Evolutionary conservation across 1,140 invertebrate genomes (phyloP).

Genomic region (Plectrocnemia conspersa): DNA sequence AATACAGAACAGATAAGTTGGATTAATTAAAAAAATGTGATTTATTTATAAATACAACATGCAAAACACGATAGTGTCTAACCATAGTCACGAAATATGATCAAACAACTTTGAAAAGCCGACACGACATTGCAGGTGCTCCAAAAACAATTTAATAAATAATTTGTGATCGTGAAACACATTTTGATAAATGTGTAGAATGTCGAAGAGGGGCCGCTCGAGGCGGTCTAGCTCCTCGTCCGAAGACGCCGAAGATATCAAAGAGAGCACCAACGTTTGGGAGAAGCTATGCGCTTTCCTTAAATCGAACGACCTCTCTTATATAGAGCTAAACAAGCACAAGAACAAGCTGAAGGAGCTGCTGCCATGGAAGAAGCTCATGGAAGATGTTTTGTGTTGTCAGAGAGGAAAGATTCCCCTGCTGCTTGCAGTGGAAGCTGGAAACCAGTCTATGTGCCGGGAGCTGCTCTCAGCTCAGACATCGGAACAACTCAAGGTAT

Average conservation of each 20-base stretch:
- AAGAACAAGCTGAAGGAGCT: slow-evolving; percentile 50
- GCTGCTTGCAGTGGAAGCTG: slow-evolving; percentile 85
- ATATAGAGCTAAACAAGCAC: slow-evolving; percentile 54
- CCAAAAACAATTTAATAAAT: too few species aligned
- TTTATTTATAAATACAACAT: too few species aligned
- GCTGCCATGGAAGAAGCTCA: slow-evolving; percentile 48
- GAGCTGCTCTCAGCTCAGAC: slow-evolving; percentile 83
- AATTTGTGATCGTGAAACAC: not conserved
- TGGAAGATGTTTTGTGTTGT: slow-evolving; percentile 50
- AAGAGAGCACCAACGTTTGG: slow-evolving; percentile 1
- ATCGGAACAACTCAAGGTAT: slow-evolving; percentile 69
- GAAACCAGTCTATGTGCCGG: slow-evolving; percentile 87
- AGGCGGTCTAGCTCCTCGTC: slow-evolving; percentile 19
- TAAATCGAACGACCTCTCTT: slow-evolving; percentile 48
- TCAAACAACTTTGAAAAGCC: too few species aligned
- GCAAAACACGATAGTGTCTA: too few species aligned
- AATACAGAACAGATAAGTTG: too few species aligned
- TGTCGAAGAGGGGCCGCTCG: slow-evolving; percentile 21
- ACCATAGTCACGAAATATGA: too few species aligned
- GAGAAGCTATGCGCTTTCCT: slow-evolving; percentile 3
- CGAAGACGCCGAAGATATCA: slow-evolving; percentile 19
- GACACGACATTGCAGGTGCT: too few species aligned
- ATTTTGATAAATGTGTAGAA: slow-evolving; percentile 17
- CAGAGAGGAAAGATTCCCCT: slow-evolving; percentile 91
- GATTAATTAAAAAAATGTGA: too few species aligned